phyloP scores from a whole-genome alignment of 2,113 vertebrate species.

The Electrona antarctica region DNA sequence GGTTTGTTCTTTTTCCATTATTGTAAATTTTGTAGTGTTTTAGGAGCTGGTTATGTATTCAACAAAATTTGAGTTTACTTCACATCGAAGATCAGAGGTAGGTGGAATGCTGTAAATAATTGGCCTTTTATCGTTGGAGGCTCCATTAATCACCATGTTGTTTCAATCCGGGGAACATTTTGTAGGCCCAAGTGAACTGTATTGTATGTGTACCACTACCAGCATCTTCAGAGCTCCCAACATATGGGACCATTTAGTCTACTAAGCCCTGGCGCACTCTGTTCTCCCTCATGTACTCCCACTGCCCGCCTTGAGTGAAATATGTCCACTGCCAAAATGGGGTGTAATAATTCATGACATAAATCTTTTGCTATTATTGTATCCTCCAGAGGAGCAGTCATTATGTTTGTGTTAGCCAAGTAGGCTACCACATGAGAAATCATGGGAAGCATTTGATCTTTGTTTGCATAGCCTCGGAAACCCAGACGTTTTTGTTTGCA shows the following conservation, averaged over 20 bases:
- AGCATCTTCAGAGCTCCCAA: not conserved
- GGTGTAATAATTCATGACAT: not conserved
- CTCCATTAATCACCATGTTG: conserved; percentile 18
- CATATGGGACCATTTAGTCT: conserved; percentile 50
- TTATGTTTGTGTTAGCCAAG: not conserved
- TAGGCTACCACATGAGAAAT: not conserved
- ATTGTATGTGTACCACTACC: not conserved
- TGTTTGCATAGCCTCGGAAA: not conserved
- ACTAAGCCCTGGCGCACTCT: conserved; percentile 5
- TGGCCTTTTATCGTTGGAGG: not conserved
- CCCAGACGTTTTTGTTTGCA: not conserved
- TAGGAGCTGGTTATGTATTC: too few species aligned
- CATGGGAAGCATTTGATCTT: not conserved
- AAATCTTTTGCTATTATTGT: not conserved
- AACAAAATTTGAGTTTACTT: too few species aligned
- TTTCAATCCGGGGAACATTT: conserved; percentile 7
- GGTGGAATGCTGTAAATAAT: conserved; percentile 19
- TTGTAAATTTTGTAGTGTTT: too few species aligned
- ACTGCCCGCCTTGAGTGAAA: conserved; percentile 2
- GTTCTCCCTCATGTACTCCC: conserved; percentile 15
- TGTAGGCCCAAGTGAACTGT: conserved; percentile 10
- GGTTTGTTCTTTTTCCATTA: too few species aligned
- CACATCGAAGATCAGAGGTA: too few species aligned
- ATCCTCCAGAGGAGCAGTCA: not conserved
- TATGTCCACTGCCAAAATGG: conserved; percentile 23